Conservation (phyloP, 2,113 vertebrate genomes). For the Mesoclemmys tuberculata region DNA sequence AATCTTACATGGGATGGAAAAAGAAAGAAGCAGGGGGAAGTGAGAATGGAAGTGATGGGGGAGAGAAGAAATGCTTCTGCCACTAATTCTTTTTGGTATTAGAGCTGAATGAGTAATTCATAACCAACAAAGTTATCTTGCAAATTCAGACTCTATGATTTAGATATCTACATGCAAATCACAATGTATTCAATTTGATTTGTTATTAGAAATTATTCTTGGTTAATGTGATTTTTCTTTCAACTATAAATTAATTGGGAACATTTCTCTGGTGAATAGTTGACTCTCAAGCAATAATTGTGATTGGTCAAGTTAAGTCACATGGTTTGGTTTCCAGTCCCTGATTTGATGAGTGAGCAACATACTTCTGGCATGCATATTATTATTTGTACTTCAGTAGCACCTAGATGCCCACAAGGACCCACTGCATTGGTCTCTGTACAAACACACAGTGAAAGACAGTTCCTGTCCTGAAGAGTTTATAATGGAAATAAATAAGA, state of each 20-base stretch:
- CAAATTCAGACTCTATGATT: neutral
- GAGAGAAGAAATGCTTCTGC: neutral
- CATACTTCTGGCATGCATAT: conserved; percentile 23
- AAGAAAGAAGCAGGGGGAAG: neutral
- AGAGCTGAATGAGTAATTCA: neutral
- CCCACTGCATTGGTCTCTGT: neutral
- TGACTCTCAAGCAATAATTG: conserved; percentile 37
- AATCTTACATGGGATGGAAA: neutral
- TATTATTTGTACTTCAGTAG: conserved; percentile 59
- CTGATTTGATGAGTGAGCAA: conserved; percentile 55
- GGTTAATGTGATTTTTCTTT: conserved; percentile 39
- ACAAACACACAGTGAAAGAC: neutral
- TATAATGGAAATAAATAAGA: neutral
- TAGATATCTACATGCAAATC: neutral
- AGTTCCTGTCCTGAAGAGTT: no score
- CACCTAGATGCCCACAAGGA: conserved; percentile 41
- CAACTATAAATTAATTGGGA: conserved; percentile 23
- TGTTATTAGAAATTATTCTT: conserved; percentile 12
- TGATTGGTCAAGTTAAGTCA: conserved; percentile 53
- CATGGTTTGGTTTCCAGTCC: conserved; percentile 41
- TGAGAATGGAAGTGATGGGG: neutral
- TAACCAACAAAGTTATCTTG: neutral
- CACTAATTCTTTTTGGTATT: neutral
- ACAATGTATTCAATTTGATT: neutral
- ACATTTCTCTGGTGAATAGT: conserved; percentile 31